A percentile compares a stretch with the other conserved stretches of the same genome.
Conservation (phyloP, 1,140 invertebrate genomes). For the Pollicipes pollicipes region DNA sequence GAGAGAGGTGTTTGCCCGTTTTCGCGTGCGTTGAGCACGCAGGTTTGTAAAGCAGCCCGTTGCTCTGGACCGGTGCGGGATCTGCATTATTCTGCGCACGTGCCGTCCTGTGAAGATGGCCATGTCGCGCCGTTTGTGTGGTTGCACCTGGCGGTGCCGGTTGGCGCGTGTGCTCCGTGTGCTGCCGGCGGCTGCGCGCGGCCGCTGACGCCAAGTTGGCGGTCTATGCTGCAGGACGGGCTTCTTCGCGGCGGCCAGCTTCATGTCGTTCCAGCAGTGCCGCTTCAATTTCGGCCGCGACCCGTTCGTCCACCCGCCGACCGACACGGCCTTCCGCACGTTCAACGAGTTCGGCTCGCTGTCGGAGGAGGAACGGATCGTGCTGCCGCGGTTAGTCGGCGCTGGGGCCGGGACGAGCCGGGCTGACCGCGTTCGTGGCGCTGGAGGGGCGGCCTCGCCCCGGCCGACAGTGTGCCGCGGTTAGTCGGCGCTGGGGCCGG, state of each 20-base stretch:
- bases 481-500: background rate
- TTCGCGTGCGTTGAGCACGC: no score
- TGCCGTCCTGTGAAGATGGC: no score
- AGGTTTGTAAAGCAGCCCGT: no score
- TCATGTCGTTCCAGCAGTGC: slow-evolving; percentile 91
- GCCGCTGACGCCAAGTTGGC: no score
- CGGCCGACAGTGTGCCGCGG: background rate
- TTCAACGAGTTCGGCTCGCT: slow-evolving; percentile 63
- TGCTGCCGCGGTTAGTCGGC: slow-evolving; percentile 28
- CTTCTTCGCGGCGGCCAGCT: slow-evolving; percentile 83
- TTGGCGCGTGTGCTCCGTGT: no score
- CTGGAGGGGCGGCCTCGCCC: background rate
- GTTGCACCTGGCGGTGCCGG: no score
- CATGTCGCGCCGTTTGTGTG: no score
- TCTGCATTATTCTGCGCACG: no score
- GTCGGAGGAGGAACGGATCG: slow-evolving; percentile 47
- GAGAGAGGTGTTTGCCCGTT: no score
- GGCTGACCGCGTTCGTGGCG: background rate
- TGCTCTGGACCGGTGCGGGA: no score
- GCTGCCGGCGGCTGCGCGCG: no score
- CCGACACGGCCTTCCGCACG: slow-evolving; percentile 39
- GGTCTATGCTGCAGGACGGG: slow-evolving; percentile 38
- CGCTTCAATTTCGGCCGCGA: slow-evolving; percentile 77
- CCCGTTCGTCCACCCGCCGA: slow-evolving; percentile 60
- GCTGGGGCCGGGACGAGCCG: background rate